Percentiles rank a stretch among this genome's conserved stretches.
phyloP scores from a whole-genome alignment of 2,113 vertebrate species.

The Oreochromis aureus region DNA sequence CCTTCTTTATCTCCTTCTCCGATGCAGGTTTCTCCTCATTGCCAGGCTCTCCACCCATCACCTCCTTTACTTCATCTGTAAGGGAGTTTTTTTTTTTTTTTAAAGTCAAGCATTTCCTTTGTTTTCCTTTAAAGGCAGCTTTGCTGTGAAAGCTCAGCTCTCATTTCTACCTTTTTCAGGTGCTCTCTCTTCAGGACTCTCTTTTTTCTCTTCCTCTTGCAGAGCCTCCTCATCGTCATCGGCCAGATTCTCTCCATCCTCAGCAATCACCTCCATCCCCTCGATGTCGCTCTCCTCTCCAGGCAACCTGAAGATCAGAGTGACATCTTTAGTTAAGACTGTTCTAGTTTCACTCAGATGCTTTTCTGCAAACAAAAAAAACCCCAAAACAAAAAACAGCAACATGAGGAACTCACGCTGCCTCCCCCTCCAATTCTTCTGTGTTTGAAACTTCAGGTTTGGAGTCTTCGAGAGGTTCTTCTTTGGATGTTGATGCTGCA shows the following conservation, averaged over 20 bases:
- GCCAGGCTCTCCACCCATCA: neutral
- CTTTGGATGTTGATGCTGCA: neutral
- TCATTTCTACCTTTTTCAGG: neutral
- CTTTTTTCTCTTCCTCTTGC: neutral
- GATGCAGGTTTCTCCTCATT: neutral
- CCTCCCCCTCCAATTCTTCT: neutral
- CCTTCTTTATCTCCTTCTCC: neutral
- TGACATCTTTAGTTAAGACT: neutral
- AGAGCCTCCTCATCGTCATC: neutral
- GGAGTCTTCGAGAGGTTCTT: neutral
- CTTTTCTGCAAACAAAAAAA: neutral
- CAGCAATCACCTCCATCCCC: slow-evolving; percentile 64
- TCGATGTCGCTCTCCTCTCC: slow-evolving; percentile 58
- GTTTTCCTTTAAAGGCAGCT: neutral
- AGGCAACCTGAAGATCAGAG: neutral
- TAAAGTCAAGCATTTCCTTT: neutral
- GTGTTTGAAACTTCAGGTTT: neutral
- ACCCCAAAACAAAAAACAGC: neutral
- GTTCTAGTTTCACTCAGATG: neutral
- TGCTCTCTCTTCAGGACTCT: neutral
- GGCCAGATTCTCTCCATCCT: slow-evolving; percentile 36
- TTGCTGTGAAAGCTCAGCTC: neutral
- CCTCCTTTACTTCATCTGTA: neutral
- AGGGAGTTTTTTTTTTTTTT: neutral
- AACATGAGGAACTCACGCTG: slow-evolving; percentile 8